These are phyloP conservation scores for Sclerodermus sp. DNA, from an alignment of 2,888 invertebrate species.

Conservation along the genomic window DNA sequence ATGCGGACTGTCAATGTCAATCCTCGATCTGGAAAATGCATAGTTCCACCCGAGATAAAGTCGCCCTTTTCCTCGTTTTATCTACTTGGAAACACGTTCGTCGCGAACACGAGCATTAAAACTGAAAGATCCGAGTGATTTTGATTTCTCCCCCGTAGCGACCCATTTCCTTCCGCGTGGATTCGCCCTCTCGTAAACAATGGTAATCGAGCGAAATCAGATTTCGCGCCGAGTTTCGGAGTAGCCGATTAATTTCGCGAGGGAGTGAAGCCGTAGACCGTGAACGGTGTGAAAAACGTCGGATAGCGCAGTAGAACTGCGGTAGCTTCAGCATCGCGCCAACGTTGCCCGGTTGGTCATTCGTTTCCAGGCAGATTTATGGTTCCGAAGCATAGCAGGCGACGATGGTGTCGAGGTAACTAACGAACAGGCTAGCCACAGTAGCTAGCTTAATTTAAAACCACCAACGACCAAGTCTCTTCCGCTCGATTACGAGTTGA, in stretches of 20 bases:
- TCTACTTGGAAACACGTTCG: too few relatives aligned
- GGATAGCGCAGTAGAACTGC: constrained; percentile 13
- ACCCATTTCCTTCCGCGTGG: too few relatives aligned
- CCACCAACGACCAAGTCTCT: constrained; percentile 35
- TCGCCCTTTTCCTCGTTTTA: too few relatives aligned
- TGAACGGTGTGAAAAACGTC: constrained; percentile 17
- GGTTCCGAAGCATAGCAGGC: constrained; percentile 26
- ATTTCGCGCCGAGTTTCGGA: too few relatives aligned
- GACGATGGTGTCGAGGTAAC: constrained; percentile 33
- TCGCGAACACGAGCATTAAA: too few relatives aligned
- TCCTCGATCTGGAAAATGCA: too few relatives aligned
- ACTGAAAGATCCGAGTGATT: too few relatives aligned
- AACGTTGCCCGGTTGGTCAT: constrained; percentile 20
- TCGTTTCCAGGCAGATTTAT: constrained; percentile 32
- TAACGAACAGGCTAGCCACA: constrained; percentile 30
- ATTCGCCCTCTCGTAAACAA: too few relatives aligned
- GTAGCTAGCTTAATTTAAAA: constrained; percentile 36
- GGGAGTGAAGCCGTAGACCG: background rate
- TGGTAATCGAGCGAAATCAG: too few relatives aligned
- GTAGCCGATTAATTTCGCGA: constrained; percentile 24
- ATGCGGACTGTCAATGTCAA: too few relatives aligned
- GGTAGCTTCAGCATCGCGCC: constrained; percentile 7
- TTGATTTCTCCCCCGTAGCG: too few relatives aligned
- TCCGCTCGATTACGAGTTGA: constrained; percentile 45
- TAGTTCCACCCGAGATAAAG: too few relatives aligned